These are phyloP conservation scores for Arenaria interpres DNA, from an alignment of 2,113 vertebrate species.

Conservation along the genomic window DNA sequence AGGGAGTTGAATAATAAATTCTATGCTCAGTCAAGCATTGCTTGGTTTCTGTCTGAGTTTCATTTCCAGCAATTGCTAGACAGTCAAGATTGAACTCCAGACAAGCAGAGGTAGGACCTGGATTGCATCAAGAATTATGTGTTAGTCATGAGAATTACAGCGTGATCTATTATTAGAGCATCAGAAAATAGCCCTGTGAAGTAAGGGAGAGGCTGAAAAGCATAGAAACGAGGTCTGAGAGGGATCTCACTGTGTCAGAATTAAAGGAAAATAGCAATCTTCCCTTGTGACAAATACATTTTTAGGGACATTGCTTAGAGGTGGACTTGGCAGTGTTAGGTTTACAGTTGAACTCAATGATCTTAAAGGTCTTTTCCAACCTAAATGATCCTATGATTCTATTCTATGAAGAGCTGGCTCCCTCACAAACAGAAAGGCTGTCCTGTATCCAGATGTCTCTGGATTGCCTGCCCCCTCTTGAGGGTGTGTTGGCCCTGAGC, in stretches of 20 bases:
- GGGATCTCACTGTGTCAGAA: not conserved
- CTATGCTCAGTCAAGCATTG: conserved; percentile 17
- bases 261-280: conserved; percentile 7
- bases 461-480: not conserved
- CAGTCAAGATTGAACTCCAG: conserved; percentile 43
- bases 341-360: not conserved
- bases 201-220: conserved; percentile 1
- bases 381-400: not conserved
- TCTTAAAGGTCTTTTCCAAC: not conserved
- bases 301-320: not conserved
- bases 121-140: conserved; percentile 28
- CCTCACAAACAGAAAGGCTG: not conserved
- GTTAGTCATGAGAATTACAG: conserved; percentile 44
- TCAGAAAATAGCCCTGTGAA: conserved; percentile 50
- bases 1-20: conserved; percentile 11
- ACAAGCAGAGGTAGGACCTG: conserved; percentile 35
- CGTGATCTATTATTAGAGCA: conserved; percentile 24
- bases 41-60: conserved; percentile 45
- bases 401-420: not conserved
- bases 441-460: not conserved
- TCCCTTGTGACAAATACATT: not conserved
- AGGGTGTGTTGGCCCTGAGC: not conserved
- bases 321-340: not conserved
- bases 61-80: conserved; percentile 63
- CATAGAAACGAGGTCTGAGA: not conserved